phyloP scores from a whole-genome alignment of 2,888 invertebrate species.

The Limnephilus marmoratus region DNA sequence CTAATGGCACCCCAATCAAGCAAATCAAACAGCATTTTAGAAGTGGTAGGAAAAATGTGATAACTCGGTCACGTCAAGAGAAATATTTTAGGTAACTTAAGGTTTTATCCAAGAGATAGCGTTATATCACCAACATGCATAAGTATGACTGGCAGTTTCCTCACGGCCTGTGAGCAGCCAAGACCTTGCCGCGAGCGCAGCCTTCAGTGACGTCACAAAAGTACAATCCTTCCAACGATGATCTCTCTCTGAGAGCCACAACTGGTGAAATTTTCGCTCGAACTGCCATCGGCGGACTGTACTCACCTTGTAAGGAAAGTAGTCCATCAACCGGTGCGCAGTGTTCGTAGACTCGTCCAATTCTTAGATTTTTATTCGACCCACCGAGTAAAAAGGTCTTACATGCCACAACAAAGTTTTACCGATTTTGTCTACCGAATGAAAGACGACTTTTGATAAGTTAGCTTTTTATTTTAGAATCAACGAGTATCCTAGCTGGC shows the following conservation, averaged over 20 bases:
- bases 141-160: constrained; percentile 19
- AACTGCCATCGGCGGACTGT: constrained; percentile 34
- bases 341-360: constrained; percentile 8
- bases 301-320: constrained; percentile 57
- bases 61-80: not conserved
- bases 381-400: not conserved
- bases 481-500: not conserved
- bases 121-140: not conserved
- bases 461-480: not conserved
- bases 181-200: constrained; percentile 63
- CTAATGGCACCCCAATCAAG: constrained; percentile 45
- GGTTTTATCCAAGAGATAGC: constrained; percentile 10
- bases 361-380: not conserved
- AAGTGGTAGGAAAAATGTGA: not conserved
- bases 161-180: constrained; percentile 33
- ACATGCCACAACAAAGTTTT: not conserved
- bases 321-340: constrained; percentile 51
- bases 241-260: constrained; percentile 35
- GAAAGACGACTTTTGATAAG: not conserved
- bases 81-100: not conserved
- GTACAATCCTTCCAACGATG: constrained; percentile 41
- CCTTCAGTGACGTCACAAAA: constrained; percentile 12
- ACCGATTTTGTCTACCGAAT: not conserved
- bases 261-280: constrained; percentile 31
- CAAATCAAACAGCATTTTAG: not conserved